These are phyloP conservation scores for Aldabrachelys gigantea DNA, from an alignment of 2,113 vertebrate genomes.

Conservation along the genomic window DNA sequence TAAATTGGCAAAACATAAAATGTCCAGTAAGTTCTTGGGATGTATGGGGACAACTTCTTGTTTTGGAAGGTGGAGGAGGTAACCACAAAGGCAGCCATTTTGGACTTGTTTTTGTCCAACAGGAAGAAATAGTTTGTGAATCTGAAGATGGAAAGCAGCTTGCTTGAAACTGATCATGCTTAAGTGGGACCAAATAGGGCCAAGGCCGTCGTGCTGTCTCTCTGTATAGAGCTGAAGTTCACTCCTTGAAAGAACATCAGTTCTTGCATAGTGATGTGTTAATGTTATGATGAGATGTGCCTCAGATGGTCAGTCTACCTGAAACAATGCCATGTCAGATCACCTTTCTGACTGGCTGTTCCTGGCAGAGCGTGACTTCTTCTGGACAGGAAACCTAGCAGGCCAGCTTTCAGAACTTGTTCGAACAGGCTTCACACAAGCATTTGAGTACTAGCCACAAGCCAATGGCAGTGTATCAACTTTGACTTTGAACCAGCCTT, in stretches of 20 bases:
- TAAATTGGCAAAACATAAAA: not conserved
- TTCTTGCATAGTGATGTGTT: fast-evolving
- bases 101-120: not conserved
- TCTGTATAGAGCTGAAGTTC: not conserved
- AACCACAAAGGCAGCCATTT: not conserved
- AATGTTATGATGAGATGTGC: not conserved
- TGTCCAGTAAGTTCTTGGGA: not conserved
- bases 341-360: not conserved
- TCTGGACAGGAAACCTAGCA: not conserved
- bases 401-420: not conserved
- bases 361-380: fast-evolving
- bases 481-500: not conserved
- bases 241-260: not conserved
- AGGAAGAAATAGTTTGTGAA: not conserved
- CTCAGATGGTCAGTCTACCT: not conserved
- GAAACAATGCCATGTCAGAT: not conserved
- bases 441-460: not conserved
- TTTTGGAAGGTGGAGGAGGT: not conserved
- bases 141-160: not conserved
- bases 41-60: not conserved
- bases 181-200: not conserved
- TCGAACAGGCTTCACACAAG: not conserved
- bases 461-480: not conserved
- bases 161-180: not conserved
- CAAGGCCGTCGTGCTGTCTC: not conserved